Evolutionary conservation across 2,888 invertebrate genomes (phyloP).

Genomic region (Cheilosia vulpina): DNA sequence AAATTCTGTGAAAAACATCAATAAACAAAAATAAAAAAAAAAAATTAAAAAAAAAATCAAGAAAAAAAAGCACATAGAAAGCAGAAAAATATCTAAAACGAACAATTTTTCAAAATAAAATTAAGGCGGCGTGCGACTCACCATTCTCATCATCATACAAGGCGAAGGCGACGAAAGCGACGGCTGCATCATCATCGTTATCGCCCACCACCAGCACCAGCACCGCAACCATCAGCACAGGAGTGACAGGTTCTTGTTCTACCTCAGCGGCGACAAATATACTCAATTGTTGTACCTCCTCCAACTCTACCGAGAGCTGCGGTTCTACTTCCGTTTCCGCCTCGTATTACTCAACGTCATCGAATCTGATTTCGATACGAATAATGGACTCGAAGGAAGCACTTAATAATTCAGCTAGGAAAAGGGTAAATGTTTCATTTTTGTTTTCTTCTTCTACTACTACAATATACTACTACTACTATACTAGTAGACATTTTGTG

Average conservation of each 20-base stretch:
- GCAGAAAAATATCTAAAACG: constrained; percentile 66
- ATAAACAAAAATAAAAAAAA: constrained; percentile 39
- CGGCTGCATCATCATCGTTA: constrained; percentile 24
- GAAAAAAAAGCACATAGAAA: constrained; percentile 62
- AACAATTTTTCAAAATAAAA: constrained; percentile 73
- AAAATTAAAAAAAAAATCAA: constrained; percentile 59
- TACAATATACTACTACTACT: constrained; percentile 29
- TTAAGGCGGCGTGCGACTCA: constrained; percentile 68
- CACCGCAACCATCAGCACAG: constrained; percentile 29
- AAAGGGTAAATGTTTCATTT: constrained; percentile 76
- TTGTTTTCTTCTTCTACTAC: constrained; percentile 37
- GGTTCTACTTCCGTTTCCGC: constrained; percentile 66
- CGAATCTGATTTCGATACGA: constrained; percentile 70
- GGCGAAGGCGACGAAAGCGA: constrained; percentile 14
- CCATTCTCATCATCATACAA: constrained; percentile 26
- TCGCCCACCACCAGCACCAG: constrained; percentile 16
- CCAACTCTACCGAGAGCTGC: constrained; percentile 49
- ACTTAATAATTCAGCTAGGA: constrained; percentile 71
- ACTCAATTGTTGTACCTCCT: constrained; percentile 47
- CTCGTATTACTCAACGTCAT: constrained; percentile 62
- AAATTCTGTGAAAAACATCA: constrained; percentile 28
- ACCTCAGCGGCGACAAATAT: constrained; percentile 50
- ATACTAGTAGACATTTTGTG: constrained; percentile 48
- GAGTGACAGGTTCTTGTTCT: constrained; percentile 50
- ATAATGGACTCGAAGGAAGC: constrained; percentile 70